These are phyloP conservation scores for Pholis gunnellus DNA, from an alignment of 2,113 vertebrate species.

Conservation along the genomic window DNA sequence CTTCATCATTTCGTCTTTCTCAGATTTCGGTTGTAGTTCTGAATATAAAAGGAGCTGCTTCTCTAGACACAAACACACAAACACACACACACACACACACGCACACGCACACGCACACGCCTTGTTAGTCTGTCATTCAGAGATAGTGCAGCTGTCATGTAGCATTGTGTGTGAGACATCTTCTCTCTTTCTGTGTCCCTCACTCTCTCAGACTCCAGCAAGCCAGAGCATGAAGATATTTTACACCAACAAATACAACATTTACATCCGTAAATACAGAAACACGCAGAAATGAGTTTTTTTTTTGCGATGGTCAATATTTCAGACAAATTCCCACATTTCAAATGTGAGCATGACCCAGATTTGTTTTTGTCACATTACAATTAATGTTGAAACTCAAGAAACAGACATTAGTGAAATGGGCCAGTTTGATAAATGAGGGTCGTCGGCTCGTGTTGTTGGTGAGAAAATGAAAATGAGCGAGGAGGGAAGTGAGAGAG, in stretches of 20 bases:
- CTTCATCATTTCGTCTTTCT: neutral
- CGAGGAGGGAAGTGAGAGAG: neutral
- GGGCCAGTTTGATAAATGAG: slow-evolving; percentile 26
- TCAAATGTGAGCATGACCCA: neutral
- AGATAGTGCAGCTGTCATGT: slow-evolving; percentile 36
- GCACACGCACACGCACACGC: slow-evolving; percentile 12
- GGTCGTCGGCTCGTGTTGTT: neutral
- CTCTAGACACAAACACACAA: slow-evolving; percentile 20
- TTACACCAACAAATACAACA: neutral
- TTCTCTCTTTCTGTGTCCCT: slow-evolving; percentile 10
- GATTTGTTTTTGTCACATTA: neutral
- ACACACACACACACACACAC: slow-evolving; percentile 5
- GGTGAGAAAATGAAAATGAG: slow-evolving; percentile 25
- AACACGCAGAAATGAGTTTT: neutral
- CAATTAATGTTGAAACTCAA: neutral
- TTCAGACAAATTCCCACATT: neutral
- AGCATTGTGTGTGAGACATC: slow-evolving; percentile 2
- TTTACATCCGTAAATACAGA: neutral
- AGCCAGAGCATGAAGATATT: neutral
- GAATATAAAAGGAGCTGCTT: slow-evolving; percentile 42
- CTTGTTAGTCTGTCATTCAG: slow-evolving; percentile 44
- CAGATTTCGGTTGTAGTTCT: neutral
- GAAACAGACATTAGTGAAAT: neutral
- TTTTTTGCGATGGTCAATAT: neutral
- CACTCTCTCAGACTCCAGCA: neutral